Conservation (phyloP, 35 echinoderm and acorn worm species). For the Heliocidaris tuberculata region DNA sequence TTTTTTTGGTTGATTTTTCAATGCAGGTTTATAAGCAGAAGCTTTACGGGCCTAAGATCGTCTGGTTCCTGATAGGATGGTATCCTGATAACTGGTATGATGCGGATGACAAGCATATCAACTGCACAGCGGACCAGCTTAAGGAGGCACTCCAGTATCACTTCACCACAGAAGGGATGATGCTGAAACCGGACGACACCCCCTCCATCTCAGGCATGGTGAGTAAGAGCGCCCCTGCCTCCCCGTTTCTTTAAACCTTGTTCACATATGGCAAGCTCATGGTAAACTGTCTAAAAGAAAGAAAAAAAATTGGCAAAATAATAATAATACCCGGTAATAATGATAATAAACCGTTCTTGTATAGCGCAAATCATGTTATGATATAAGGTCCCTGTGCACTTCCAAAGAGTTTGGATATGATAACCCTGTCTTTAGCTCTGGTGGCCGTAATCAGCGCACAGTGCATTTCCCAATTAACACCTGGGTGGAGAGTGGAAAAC, state of each 20-base stretch:
- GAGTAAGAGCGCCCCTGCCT: not conserved
- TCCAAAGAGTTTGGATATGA: no score
- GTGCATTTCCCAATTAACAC: no score
- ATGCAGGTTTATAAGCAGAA: conserved; percentile 84
- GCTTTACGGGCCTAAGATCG: conserved; percentile 76
- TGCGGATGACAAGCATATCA: conserved; percentile 51
- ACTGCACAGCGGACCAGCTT: conserved; percentile 83
- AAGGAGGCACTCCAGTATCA: conserved; percentile 87
- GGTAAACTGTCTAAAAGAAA: no score
- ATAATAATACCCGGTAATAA: no score
- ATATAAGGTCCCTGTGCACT: no score
- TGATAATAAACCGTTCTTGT: no score
- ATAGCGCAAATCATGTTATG: no score
- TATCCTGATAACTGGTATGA: conserved; percentile 97
- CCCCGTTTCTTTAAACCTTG: not conserved
- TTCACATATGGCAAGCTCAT: not conserved
- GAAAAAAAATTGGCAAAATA: no score
- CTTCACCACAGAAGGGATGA: conserved; percentile 90
- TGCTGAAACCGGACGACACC: conserved; percentile 88
- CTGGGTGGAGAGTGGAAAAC: no score
- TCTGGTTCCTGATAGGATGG: conserved; percentile 97
- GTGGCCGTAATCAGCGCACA: no score
- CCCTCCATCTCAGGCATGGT: conserved; percentile 95
- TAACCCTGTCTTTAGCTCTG: no score
- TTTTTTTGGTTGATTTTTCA: not conserved